Evolutionary conservation across 2,888 invertebrate genomes (phyloP).

Genomic region (Exephanes ischioxanthus): DNA sequence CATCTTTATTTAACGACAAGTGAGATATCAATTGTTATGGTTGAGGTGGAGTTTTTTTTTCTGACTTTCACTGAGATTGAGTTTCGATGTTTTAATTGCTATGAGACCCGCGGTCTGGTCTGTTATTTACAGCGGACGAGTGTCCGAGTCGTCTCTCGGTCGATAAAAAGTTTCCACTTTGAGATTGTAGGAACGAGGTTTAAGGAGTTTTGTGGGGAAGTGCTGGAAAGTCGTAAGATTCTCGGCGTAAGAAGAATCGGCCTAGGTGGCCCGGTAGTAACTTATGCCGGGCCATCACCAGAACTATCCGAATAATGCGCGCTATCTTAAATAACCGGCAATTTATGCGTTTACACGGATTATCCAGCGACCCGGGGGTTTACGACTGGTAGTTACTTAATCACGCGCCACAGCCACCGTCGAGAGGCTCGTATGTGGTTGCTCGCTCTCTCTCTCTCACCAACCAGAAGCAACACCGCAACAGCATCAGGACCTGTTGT

Average conservation of each 20-base stretch:
- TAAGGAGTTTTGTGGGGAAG: slow-evolving; percentile 18
- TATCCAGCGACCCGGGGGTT: slow-evolving; percentile 75
- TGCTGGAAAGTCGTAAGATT: slow-evolving; percentile 5
- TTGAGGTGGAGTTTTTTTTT: not conserved
- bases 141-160: slow-evolving; percentile 53
- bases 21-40: slow-evolving; percentile 24
- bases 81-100: slow-evolving; percentile 56
- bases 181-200: slow-evolving; percentile 43
- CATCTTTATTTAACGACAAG: slow-evolving; percentile 36
- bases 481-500: slow-evolving; percentile 6
- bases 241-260: slow-evolving; percentile 54
- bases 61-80: slow-evolving; percentile 21
- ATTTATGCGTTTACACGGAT: slow-evolving; percentile 81
- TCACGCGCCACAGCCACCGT: slow-evolving; percentile 69
- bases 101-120: slow-evolving; percentile 41
- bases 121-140: slow-evolving; percentile 52
- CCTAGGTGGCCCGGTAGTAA: slow-evolving; percentile 80
- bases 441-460: not conserved
- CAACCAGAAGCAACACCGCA: slow-evolving; percentile 16
- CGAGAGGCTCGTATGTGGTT: slow-evolving; percentile 28
- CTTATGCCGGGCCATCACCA: slow-evolving; percentile 78
- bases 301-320: slow-evolving; percentile 79
- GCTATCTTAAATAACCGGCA: slow-evolving; percentile 81
- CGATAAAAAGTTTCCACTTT: slow-evolving; percentile 40
- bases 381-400: slow-evolving; percentile 80